These are phyloP conservation scores for Paralichthys olivaceus DNA, from an alignment of 2,113 vertebrate species.

Conservation along the genomic window DNA sequence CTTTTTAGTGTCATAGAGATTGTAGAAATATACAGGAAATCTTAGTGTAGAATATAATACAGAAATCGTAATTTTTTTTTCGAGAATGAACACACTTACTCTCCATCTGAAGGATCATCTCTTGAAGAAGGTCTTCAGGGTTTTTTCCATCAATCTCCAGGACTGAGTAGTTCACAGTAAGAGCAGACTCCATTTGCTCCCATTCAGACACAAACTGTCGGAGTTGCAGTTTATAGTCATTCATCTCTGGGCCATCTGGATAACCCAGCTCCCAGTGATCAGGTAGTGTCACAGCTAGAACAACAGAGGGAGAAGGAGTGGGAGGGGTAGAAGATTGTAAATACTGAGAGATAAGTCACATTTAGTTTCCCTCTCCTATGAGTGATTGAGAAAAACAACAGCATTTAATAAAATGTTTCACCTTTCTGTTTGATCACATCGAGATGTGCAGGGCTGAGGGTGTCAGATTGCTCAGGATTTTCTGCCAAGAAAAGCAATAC, in stretches of 20 bases:
- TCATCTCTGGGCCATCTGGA: slow-evolving; percentile 88
- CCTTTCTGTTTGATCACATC: slow-evolving; percentile 31
- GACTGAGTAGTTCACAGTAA: slow-evolving; percentile 57
- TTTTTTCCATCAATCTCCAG: slow-evolving; percentile 86
- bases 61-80: not conserved
- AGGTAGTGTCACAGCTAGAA: slow-evolving; percentile 74
- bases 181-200: slow-evolving; percentile 73
- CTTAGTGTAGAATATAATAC: not conserved
- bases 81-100: slow-evolving; percentile 81
- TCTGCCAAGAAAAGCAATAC: slow-evolving; percentile 30
- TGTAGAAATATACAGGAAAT: not conserved
- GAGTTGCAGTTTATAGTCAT: slow-evolving; percentile 77
- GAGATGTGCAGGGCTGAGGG: not conserved
- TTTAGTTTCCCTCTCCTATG: too few relatives aligned
- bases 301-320: not conserved
- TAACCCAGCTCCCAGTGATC: slow-evolving; percentile 81
- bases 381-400: not conserved
- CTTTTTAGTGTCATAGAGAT: not conserved
- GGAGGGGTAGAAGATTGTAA: not conserved
- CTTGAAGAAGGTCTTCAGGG: slow-evolving; percentile 84
- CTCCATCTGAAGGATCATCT: slow-evolving; percentile 84
- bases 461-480: not conserved
- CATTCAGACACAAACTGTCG: slow-evolving; percentile 78
- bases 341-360: not conserved
- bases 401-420: slow-evolving; percentile 16